A percentile compares a stretch with the other conserved stretches of the same genome.
These are phyloP conservation scores for Pimpla rufipes DNA, from an alignment of 2,888 invertebrate genomes.

Conservation along the genomic window DNA sequence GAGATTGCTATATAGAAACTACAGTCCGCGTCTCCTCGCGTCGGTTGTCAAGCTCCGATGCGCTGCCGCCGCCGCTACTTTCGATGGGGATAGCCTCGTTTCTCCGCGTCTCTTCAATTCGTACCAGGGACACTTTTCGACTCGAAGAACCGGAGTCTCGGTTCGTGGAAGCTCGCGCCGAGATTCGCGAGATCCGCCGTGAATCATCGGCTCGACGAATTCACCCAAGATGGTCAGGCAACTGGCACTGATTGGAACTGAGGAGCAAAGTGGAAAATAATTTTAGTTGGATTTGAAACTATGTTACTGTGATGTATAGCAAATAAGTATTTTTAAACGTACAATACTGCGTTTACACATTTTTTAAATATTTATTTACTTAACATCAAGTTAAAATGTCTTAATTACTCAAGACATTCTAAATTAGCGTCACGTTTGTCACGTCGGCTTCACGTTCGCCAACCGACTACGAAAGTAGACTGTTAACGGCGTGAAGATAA, in stretches of 20 bases:
- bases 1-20: conserved; percentile 10
- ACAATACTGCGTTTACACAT: too few relatives aligned
- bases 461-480: not conserved
- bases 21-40: conserved; percentile 24
- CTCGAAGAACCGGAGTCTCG: not conserved
- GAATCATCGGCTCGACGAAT: conserved; percentile 6
- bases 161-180: conserved; percentile 1
- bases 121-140: not conserved
- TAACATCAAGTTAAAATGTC: too few relatives aligned
- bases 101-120: not conserved
- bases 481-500: not conserved
- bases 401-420: not conserved
- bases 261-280: too few relatives aligned
- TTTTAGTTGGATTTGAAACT: too few relatives aligned
- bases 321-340: too few relatives aligned
- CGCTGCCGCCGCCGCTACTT: not conserved
- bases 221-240: not conserved
- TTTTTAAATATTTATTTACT: too few relatives aligned
- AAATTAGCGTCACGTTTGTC: too few relatives aligned
- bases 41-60: conserved; percentile 59
- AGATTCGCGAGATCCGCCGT: not conserved
- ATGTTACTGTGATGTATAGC: too few relatives aligned
- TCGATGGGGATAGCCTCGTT: conserved; percentile 9
- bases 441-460: too few relatives aligned
- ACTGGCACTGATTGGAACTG: too few relatives aligned